Evolutionary conservation across 30 jellyfish, hydroid and myxozoan species (phyloP), one percentile per base, ranked within the genome.

Genomic region (Mastigias papua): DNA sequence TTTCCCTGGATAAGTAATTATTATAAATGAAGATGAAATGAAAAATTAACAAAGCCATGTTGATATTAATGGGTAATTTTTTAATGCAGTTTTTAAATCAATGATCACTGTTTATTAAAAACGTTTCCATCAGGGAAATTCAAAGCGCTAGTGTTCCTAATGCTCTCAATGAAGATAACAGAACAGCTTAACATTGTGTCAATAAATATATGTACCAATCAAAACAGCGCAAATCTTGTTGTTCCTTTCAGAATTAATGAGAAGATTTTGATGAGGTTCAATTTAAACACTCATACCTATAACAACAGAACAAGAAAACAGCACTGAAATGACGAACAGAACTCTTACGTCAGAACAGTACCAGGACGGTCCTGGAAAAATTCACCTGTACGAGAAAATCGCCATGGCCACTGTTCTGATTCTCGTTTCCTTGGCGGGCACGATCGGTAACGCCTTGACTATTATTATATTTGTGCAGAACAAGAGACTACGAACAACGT

Each of bases 361-460:
- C 62, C 70, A 58, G 70, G 26, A 58, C 70, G 29, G 70, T 20
- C 70, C 70, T 58, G 83, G 19, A 9, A 57, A 68, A 13, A 27
- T 70, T 25, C 28, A 48, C 60, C 48, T 60, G 3, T 37, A 21
- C 70, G 93, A 84, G 73, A 84, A 84, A 48, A 73, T 29, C 64
- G 37, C 58, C 27, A 84, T 84, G 80, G 34, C 66, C 5, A 9
- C 71, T 32, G 63, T 84, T 15, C 51, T 84, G 80, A 27, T 65
- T 7, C 26, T 33, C 32, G 48, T 84, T 9, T 31, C 76, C 7
- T 54, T 84, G 61, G 48, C 77, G n/a, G 96, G 96, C 35, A 68
- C 83, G 50, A 65, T 87, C 27, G 96, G 96, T 62, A 87, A 87
- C 77, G 0, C 28, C 23, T 57, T 78, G 31, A 84, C 85, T 17